Evolutionary conservation across 1,140 invertebrate genomes (phyloP), one percentile per base, ranked within the genome.

Genomic region (Bacillus rossius): DNA sequence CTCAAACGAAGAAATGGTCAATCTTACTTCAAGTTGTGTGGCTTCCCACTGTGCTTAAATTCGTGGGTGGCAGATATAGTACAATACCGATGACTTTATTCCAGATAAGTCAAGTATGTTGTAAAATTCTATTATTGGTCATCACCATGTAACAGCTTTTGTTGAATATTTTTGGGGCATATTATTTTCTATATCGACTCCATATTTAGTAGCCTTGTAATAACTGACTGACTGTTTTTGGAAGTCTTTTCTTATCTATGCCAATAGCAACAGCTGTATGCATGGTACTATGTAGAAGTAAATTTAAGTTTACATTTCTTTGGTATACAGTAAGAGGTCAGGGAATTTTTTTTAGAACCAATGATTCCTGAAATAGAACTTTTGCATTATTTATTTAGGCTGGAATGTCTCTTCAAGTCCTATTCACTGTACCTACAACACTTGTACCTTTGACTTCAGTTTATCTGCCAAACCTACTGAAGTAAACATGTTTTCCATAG

Each of bases 151-250:
- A 29, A n/a, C 41, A 19, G 47, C 29, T 50, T 51, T 58, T 19
- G 42, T 40, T 3, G 47, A 51, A 54, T 58, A 65, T 60, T 57
- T 53, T 25, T 43, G 55, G n/a, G 51, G 47, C 61, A 62, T 65
- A 61, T 63, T 43, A 47, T 65, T 51, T n/a, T 37, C 34, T 29
- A 64, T 54, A 47, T 67, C 57, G 34, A 66, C 62, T 22, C 58
- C 51, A 63, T 53, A 65, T 59, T 67, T 67, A 14, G 59, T 67
- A 38, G 61, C 55, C 37, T 64, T 69, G 57, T 67, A 67, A 61
- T 48, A 65, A 14, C 10, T 22, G 22, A 69, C n/a, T 48, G 17
- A 63, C n/a, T n/a, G n/a, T 62, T 59, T 66, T 62, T 19, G 65
- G 60, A 43, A 59, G 53, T 16, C 38, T 25, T 51, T 65, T 64